Base-by-base conservation (phyloP, 2,888 invertebrate species). In the Athalia circularis region DNA sequence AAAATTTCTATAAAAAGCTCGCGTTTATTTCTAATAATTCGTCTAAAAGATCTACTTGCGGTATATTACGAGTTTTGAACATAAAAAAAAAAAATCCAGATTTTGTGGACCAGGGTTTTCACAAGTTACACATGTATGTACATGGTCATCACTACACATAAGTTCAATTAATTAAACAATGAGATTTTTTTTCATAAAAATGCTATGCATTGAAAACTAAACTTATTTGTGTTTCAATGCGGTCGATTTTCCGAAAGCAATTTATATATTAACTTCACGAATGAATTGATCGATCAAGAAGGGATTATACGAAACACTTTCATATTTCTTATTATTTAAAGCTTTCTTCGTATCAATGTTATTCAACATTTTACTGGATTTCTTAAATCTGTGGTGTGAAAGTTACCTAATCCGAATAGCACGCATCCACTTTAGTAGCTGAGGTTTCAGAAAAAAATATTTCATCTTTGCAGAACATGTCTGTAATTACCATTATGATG, bases 1-100 rank as follows among this genome's bases (percentile, higher is more conserved):
- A 86, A 86, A 86, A 85, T 85, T 85, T 80, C 80, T 85, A 86
- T 83, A 29, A 50, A 81, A 84, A 82, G 83, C 83, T 85, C 84
- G 82, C 82, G 77, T 77, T 65, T 64, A 79, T 70, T 80, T 64
- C 80, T 83, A 83, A 81, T 82, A 80, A 83, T 78, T 81, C 79
- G 81, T 80, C 82, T 85, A 85, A 85, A 85, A 85, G 80, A 82
- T 82, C 82, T 83, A 85, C 77, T 43, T 65, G 79, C 80, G 79
- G 72, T 72, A 59, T 70, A 54, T 70, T 68, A 61, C 9, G n/a
- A 50, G 7, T n/a, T 43, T 67, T 43, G 76, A 54, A 54, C 15
- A 61, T 52, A 8, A 72, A 50, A 13, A 50, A 13, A 50, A 70
- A 68, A 70, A 59, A 29, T 29, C 29, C 29, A 29, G 29, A 29